Percentiles rank a stretch among this genome's conserved stretches.
phyloP scores from a whole-genome alignment of 2,888 invertebrate genomes.

The Torymus texanus region DNA sequence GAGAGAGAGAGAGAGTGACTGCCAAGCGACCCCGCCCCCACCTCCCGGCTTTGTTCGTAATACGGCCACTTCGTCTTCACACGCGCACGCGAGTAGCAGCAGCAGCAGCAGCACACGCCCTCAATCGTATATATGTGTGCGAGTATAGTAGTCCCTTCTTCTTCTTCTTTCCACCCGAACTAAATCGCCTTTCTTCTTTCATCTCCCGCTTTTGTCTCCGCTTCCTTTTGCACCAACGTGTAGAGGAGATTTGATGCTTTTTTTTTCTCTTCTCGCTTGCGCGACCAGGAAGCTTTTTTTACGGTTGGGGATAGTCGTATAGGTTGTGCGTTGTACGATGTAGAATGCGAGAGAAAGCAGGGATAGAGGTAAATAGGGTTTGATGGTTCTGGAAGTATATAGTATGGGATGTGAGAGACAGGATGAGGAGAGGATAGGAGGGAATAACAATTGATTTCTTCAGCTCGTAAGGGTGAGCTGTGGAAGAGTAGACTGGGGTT shows the following conservation, averaged over 20 bases:
- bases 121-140: neutral
- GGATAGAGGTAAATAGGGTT: no score
- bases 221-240: neutral
- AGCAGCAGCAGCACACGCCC: neutral
- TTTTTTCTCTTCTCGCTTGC: neutral
- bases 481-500: no score
- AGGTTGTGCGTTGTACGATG: no score
- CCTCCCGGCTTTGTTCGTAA: constrained; percentile 23
- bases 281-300: no score
- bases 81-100: neutral
- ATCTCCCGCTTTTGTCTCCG: constrained; percentile 13
- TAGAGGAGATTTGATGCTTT: neutral
- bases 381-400: no score
- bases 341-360: no score
- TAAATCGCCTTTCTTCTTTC: constrained; percentile 30
- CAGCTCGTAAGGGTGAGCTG: no score
- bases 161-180: neutral
- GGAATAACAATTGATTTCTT: no score
- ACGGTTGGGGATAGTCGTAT: no score
- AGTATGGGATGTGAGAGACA: no score
- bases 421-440: no score
- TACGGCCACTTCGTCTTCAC: constrained; percentile 31
- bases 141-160: constrained; percentile 2
- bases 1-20: neutral
- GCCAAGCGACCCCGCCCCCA: neutral